Percentiles rank a stretch among this genome's conserved stretches.
Evolutionary conservation across 2,888 invertebrate genomes (phyloP).

Genomic region (Amphipoea oculea): DNA sequence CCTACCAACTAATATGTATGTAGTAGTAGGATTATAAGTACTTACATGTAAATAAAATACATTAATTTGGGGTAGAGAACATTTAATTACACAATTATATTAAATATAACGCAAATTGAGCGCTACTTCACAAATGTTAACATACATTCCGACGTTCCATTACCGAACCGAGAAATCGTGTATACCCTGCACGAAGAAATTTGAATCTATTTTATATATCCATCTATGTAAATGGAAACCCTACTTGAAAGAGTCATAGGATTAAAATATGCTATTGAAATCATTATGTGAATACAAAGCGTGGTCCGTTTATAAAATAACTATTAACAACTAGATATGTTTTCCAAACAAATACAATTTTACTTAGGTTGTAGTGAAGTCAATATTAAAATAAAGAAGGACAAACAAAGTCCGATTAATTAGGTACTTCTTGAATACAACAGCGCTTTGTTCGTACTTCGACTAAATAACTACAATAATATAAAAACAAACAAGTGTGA

Average conservation of each 20-base stretch:
- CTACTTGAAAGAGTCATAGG: constrained; percentile 77
- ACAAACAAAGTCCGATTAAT: constrained; percentile 48
- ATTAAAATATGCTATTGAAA: constrained; percentile 70
- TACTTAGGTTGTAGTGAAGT: constrained; percentile 39
- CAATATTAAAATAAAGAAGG: constrained; percentile 45
- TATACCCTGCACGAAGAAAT: constrained; percentile 89
- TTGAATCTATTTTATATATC: constrained; percentile 78
- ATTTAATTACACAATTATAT: constrained; percentile 76
- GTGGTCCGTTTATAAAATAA: constrained; percentile 67
- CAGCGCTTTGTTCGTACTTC: constrained; percentile 59
- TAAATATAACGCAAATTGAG: constrained; percentile 76
- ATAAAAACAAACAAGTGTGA: constrained; percentile 68
- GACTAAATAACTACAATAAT: constrained; percentile 63
- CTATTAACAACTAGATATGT: constrained; percentile 66
- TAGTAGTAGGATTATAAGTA: constrained; percentile 1
- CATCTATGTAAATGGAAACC: constrained; percentile 65
- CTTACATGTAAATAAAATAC: constrained; percentile 56
- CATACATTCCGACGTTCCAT: constrained; percentile 72
- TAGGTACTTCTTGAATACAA: constrained; percentile 8
- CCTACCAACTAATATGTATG: background rate
- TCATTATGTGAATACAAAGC: constrained; percentile 65
- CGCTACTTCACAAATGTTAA: constrained; percentile 75
- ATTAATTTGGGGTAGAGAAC: constrained; percentile 71
- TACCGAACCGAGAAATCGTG: constrained; percentile 68
- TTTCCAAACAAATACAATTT: constrained; percentile 63